Evolutionary conservation across 2,113 vertebrate species (phyloP).

Genomic region (Cochlearius cochlearius): DNA sequence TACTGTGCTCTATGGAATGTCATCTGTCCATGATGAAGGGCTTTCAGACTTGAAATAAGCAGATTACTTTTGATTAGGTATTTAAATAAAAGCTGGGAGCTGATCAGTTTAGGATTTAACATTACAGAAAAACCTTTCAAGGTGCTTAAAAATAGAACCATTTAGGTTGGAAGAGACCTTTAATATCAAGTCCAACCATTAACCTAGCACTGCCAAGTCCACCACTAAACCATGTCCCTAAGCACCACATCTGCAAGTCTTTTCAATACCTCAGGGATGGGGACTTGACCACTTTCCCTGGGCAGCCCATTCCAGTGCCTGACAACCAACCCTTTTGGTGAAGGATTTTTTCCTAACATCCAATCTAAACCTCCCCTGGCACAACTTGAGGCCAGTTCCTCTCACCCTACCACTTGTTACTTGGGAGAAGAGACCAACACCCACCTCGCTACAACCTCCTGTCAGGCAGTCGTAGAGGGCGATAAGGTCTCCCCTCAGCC

Average conservation of each 20-base stretch:
- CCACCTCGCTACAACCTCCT: not conserved
- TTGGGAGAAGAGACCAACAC: not conserved
- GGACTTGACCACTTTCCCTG: not conserved
- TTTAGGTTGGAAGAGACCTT: not conserved
- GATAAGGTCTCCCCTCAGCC: not conserved
- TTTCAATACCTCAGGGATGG: not conserved
- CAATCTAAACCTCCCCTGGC: not conserved
- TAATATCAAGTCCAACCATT: not conserved
- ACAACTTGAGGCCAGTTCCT: not conserved
- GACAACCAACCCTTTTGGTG: rapidly evolving
- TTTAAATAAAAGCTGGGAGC: not conserved
- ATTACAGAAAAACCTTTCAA: not conserved
- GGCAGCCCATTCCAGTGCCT: not conserved
- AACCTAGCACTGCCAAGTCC: not conserved
- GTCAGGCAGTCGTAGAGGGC: not conserved
- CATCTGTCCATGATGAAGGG: not conserved
- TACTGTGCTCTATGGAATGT: not conserved
- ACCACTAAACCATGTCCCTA: not conserved
- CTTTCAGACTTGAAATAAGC: not conserved
- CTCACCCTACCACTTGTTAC: rapidly evolving
- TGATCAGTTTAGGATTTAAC: not conserved
- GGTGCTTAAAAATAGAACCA: not conserved
- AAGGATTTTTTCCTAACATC: not conserved
- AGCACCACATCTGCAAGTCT: not conserved
- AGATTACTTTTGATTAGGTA: not conserved